Evolutionary conservation across 2,888 invertebrate genomes (phyloP).

Genomic region (Drosophila basisetae): DNA sequence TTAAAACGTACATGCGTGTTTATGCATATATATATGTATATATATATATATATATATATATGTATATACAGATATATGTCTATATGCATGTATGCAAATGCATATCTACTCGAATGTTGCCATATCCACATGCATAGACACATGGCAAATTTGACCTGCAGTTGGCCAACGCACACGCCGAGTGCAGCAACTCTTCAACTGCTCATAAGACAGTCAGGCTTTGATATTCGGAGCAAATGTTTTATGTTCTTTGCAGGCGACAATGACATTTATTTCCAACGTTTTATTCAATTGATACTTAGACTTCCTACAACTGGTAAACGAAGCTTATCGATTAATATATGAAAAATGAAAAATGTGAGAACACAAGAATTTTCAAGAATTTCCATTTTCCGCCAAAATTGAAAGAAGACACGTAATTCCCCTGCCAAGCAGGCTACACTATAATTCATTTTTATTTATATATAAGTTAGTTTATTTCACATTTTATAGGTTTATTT

Average conservation of each 20-base stretch:
- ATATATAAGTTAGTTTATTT: neutral
- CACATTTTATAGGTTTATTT: neutral
- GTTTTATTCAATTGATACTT: neutral
- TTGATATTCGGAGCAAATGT: neutral
- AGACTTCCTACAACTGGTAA: neutral
- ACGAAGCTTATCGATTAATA: neutral
- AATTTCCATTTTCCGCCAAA: neutral
- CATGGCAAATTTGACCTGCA: neutral
- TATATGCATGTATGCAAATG: neutral
- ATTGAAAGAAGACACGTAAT: neutral
- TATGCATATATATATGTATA: conserved; percentile 64
- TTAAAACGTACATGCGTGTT: conserved; percentile 81
- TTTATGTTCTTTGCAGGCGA: neutral
- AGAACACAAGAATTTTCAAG: neutral
- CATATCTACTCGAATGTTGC: neutral
- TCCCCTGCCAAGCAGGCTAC: neutral
- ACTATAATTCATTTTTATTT: neutral
- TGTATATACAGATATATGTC: conserved; percentile 2
- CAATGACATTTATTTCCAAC: neutral
- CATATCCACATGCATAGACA: neutral
- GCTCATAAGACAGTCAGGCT: neutral
- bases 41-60: neutral
- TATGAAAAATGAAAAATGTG: neutral
- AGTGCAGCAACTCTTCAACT: neutral
- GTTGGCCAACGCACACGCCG: neutral